Evolutionary conservation across 92 coral and sea anemone genomes (phyloP).

Genomic region (Parazoanthus atlanticus): DNA sequence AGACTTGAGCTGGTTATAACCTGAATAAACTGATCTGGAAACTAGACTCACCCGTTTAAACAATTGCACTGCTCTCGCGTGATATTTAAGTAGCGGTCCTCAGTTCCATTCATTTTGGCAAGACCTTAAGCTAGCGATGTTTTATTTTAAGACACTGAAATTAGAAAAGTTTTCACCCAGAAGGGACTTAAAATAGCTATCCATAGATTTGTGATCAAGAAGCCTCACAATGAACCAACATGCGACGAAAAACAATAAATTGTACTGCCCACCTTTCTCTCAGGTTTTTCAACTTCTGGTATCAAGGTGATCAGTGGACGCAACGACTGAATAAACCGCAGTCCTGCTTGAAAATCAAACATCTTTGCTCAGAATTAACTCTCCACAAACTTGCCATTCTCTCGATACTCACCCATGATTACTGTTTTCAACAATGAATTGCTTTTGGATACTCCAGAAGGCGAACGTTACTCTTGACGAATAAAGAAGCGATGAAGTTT

Average conservation of each 20-base stretch:
- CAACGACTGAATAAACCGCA: conserved; percentile 82
- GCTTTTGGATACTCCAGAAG: background rate
- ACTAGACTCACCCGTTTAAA: too few species aligned
- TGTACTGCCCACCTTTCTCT: conserved; percentile 84
- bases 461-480: background rate
- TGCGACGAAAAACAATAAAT: background rate
- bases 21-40: too few species aligned
- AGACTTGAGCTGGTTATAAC: too few species aligned
- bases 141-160: too few species aligned
- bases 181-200: too few species aligned
- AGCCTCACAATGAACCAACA: background rate
- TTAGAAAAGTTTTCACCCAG: too few species aligned
- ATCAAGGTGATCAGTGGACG: conserved; percentile 96
- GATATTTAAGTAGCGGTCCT: too few species aligned
- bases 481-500: background rate
- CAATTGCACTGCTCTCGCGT: background rate
- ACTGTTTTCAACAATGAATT: background rate
- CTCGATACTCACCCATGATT: background rate
- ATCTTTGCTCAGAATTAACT: background rate
- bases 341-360: conserved; percentile 55
- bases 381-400: background rate
- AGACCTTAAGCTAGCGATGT: background rate
- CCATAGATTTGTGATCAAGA: too few species aligned
- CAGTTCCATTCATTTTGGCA: background rate
- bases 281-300: conserved; percentile 94